Base-by-base conservation (phyloP, 2,113 vertebrate species). In the Arvicanthis niloticus region DNA sequence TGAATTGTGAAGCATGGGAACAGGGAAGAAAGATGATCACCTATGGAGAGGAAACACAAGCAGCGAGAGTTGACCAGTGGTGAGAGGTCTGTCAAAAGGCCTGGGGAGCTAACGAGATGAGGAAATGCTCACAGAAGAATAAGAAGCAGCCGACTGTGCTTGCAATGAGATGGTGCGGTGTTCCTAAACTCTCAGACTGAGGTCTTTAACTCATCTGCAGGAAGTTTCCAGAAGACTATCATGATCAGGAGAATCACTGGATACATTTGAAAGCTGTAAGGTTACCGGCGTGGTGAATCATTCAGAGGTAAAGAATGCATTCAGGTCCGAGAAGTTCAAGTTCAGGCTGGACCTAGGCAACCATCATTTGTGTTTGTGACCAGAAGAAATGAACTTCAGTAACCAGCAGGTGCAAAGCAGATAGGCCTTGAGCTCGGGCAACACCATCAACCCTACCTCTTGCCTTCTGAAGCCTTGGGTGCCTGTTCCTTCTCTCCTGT, bases 151-250 rank as follows among this genome's bases (percentile, higher is more conserved):
- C 62, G 31, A 2, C 58, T 42, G 10, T 9, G 72, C 90, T 17
- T 56, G 37, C 0, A 15, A 37, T 45, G 56, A 40, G 81, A 26
- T 1, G 7, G 51, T 0, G 8, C 0, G 8, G 70, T 6, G 34
- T 4, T 51, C 58, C 77, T 58, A 42, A 4, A 31, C 48, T 73
- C 42, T 67, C 51, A 94, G 73, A 29, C 3, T 22, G n/a, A 77
- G 29, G 40, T 68, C 19, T 4, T 12, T 1, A 51, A 26, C 65
- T 67, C 31, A 24, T 67, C 62, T 81, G 65, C 0, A 70, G 60
- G 86, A 80, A 17, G 37, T 2, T 88, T 42, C 76, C 85, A 21
- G 42, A 87, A 72, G 21, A 26, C 86, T 58, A 48, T 26, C 24
- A 56, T 67, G 45, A 29, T 51, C 51, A 22, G 48, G 56, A 95